A percentile compares a stretch with the other conserved stretches of the same genome.
Conservation (phyloP, 2,113 vertebrate genomes). For the Hyaena hyaena region DNA sequence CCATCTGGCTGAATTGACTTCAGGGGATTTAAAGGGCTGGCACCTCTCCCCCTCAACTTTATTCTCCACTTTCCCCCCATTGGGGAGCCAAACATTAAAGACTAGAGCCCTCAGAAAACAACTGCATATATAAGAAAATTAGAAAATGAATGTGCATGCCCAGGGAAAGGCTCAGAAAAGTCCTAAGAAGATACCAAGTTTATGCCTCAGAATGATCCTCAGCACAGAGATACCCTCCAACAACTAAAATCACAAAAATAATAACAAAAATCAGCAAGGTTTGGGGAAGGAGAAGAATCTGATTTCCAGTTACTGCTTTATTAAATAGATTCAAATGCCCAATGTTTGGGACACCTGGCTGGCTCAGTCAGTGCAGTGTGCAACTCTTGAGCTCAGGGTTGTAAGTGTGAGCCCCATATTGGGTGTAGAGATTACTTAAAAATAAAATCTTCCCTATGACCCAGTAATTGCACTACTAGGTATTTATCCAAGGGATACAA, state of each 20-base stretch:
- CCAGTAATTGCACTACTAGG: no score
- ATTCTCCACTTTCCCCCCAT: background rate
- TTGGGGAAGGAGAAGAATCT: background rate
- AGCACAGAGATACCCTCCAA: background rate
- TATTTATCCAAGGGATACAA: no score
- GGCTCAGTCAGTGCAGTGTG: background rate
- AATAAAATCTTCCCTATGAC: background rate
- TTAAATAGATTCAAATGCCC: background rate
- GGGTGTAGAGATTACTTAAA: background rate
- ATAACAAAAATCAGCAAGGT: background rate
- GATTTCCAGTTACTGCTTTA: conserved; percentile 11
- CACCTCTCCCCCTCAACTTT: background rate
- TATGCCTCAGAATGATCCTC: background rate
- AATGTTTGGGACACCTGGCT: background rate
- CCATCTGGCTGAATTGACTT: background rate
- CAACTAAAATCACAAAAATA: background rate
- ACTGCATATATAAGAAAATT: background rate
- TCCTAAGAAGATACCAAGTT: background rate
- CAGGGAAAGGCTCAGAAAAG: background rate
- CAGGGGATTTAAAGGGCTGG: background rate
- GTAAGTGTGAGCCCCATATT: background rate
- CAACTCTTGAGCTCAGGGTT: background rate
- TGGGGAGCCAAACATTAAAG: background rate
- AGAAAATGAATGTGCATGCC: background rate
- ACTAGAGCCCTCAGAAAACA: background rate